Percentiles rank a stretch among this genome's conserved stretches.
These are phyloP conservation scores for Mythimna loreyi DNA, from an alignment of 2,888 invertebrate species.

Conservation along the genomic window DNA sequence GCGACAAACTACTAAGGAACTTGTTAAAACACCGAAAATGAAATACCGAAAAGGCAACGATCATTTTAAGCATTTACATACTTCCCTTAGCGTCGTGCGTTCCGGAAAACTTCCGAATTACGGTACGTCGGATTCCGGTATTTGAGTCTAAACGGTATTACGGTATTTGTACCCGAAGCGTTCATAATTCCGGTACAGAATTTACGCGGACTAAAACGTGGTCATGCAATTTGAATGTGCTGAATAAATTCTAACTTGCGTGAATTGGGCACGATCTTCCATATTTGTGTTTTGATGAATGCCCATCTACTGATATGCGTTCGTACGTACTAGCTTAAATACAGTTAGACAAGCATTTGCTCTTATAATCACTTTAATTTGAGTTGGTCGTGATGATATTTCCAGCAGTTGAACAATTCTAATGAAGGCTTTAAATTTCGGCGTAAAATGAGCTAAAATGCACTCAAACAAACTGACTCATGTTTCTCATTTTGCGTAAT, in stretches of 20 bases:
- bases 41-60: conserved; percentile 44
- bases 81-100: conserved; percentile 52
- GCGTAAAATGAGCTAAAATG: background rate
- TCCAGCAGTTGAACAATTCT: background rate
- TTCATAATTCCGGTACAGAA: conserved; percentile 60
- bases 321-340: conserved; percentile 6
- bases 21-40: conserved; percentile 35
- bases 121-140: conserved; percentile 56
- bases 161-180: conserved; percentile 56
- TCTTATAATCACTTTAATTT: background rate
- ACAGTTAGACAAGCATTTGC: background rate
- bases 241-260: conserved; percentile 52
- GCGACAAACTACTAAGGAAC: conserved; percentile 31
- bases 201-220: conserved; percentile 51
- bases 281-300: conserved; percentile 37
- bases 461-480: no score
- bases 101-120: conserved; percentile 61
- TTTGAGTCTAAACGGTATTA: conserved; percentile 60
- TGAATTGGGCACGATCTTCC: conserved; percentile 31
- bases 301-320: conserved; percentile 6
- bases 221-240: conserved; percentile 58
- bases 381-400: background rate
- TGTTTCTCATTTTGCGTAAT: background rate
- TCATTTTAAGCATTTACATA: conserved; percentile 57
- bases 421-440: background rate